Base-by-base conservation (phyloP, 2,113 vertebrate genomes). In the Pelmatolapia mariae region DNA sequence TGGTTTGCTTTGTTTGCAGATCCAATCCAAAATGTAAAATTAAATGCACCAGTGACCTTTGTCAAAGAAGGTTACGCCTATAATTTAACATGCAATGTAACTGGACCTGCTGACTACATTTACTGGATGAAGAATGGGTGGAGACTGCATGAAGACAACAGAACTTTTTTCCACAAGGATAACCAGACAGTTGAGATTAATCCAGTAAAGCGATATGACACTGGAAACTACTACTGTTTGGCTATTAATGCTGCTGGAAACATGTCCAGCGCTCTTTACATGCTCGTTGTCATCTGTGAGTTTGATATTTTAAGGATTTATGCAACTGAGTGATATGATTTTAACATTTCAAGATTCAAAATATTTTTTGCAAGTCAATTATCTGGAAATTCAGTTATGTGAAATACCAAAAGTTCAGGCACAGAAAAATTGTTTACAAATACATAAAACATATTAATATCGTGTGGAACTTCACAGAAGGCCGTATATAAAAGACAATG, bases 271-370 rank as follows among this genome's bases (percentile, higher is more conserved):
- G 4, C 22, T 84, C 1, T 36, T 36, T 89, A 95, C 50, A 3
- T 1, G 4, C 90, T 96, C 3, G 1, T 50, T 15, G 94, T 97
- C 19, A 94, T 94, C 61, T 96, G 96, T 97, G 56, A 96, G 96
- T 96, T 90, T 61, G 52, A 38, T 66, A 66, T 66, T 66, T 66
- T 66, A 66, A 66, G 12, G 31, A 66, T 66, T 66, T 66, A 66
- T 2, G 2, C 33, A 66, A 13, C 61, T 66, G 1, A 66, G 61
- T 38, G 61, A 66, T n/a, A 8, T n/a, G 33, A 8, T 38, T 38
- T 66, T 66, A 38, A 66, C 19, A n/a, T 66, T 66, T 66, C 18
- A 66, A 66, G 61, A 66, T 57, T 57, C 24, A 57, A 26, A 57
- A 57, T 22, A 2, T 22, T 66, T 66, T 19, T 38, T 38, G 33